Evolutionary conservation across 2,888 invertebrate genomes (phyloP), one percentile per base, ranked within the genome.

Genomic region (Lamellibrachia satsuma): DNA sequence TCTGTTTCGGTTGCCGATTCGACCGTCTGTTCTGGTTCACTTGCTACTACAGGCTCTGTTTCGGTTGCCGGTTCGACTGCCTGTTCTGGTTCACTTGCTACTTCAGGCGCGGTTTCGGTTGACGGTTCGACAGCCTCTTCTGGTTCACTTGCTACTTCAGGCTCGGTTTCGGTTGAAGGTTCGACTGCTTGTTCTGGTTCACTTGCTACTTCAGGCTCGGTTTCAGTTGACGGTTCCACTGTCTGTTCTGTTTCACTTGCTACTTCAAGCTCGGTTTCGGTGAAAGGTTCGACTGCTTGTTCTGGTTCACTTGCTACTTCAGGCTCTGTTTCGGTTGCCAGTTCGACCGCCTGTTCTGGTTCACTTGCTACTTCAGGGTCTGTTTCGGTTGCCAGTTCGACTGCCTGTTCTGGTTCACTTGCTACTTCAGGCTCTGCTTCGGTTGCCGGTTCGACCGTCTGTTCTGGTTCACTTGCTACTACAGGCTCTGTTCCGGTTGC

Each of bases 301-400:
- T 92, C 92, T 57, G 90, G 39, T 90, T 39, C 90, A 51, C 91
- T 55, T 52, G 52, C 90, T 91, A 22, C 92, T 52, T 92, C 92
- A 11, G 90, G 15, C 55, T 52, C 92, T 90, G 91, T 27, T 90
- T 91, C 90, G 52, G 27, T 75, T 52, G 52, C 92, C 52, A 92
- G 75, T 93, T 93, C 93, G n/a, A 91, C 51, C 7, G 92, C 90
- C n/a, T 15, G 90, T 90, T 90, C 90, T 7, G 91, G 91, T 91
- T 91, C 52, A 91, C 15, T 52, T 52, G 91, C 52, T 27, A 52
- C 15, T 91, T 91, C 91, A 27, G 91, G 27, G 3, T n/a, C 22
- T 15, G 91, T 11, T 91, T 51, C 52, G 15, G n/a, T 4, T 2
- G 15, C 91, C 22, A 39, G 91, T 90, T 90, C n/a, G n/a, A n/a